Conservation (phyloP, 2,888 invertebrate species). For the Caradrina clavipalpis region DNA sequence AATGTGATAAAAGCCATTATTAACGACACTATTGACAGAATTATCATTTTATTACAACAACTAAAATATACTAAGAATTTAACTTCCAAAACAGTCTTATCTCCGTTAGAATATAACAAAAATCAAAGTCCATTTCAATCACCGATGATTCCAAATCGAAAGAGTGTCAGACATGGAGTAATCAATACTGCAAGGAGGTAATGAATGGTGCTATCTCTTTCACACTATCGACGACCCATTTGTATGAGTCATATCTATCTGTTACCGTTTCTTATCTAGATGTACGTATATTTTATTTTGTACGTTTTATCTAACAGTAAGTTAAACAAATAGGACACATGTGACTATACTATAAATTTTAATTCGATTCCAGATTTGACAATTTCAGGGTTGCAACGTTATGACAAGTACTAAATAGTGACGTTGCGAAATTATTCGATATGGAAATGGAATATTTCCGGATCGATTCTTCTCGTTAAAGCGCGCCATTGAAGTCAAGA, state of each 20-base stretch:
- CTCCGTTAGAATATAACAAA: slow-evolving; percentile 7
- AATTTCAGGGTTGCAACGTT: too few species aligned
- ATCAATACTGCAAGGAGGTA: not conserved
- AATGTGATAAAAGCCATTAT: too few species aligned
- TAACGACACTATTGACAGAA: too few species aligned
- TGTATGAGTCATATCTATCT: slow-evolving; percentile 16
- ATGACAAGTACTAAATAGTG: too few species aligned
- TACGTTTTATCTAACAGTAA: not conserved
- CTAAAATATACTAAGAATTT: not conserved
- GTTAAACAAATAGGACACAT: too few species aligned
- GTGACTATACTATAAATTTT: too few species aligned
- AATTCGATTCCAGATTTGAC: too few species aligned
- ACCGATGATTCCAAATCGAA: not conserved
- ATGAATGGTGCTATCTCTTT: not conserved
- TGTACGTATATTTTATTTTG: not conserved
- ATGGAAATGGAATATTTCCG: too few species aligned
- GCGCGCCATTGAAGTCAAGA: too few species aligned
- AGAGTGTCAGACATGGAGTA: slow-evolving; percentile 10
- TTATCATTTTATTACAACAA: too few species aligned
- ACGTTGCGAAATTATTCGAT: too few species aligned
- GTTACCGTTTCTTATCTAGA: slow-evolving; percentile 12
- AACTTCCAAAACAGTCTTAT: slow-evolving; percentile 7
- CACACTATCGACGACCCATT: slow-evolving; percentile 10
- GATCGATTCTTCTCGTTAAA: too few species aligned
- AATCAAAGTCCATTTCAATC: slow-evolving; percentile 32